Base-by-base conservation (phyloP, 2,797 vertebrate genomes). In the Fundulus diaphanus region DNA sequence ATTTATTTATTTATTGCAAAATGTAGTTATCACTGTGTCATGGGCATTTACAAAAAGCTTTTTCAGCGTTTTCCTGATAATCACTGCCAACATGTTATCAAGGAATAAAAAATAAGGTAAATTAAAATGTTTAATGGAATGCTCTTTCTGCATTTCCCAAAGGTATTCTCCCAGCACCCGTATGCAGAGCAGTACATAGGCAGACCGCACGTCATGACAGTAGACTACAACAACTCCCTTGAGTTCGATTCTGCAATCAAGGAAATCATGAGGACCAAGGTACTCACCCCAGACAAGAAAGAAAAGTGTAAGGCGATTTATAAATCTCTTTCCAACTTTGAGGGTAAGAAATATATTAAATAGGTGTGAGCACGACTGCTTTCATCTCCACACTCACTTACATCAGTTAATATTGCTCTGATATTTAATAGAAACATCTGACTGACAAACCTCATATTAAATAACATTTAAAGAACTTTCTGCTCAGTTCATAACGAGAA, bases 151-250 rank as follows among this genome's bases (percentile, higher is more conserved):
- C 51, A 13, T 85, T 65, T 79, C 15, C 33, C 77, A 22, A 72
- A 99, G 98, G 97, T 99, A n/a, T 97, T 96, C 75, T 98, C 98
- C 79, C 98, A 99, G 82, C 98, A 99, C 44, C 98, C 98, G 0
- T 99, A 99, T 0, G 96, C 96, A 0, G 97, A 99, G 85, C 96
- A 97, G 88, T 97, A 98, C 93, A 97, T 99, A 0, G 97, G 98
- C 77, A 96, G 93, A 84, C 98, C 98, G 1, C 96, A 99, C 0
- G 98, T 99, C 81, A 96, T 98, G 94, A 99, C 98, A 0, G 97
- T 99, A 0, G 96, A 99, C 91, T 98, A 96, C 93, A 99, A 99
- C 94, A 97, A 97, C 94, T 97, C 97, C 0, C 92, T 95, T 74
- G 97, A 98, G 94, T 97, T 99, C 16, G 98, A 99, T 63, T 91